These are phyloP conservation scores for Torymus auratus DNA, from an alignment of 2,888 invertebrate species.

Conservation along the genomic window DNA sequence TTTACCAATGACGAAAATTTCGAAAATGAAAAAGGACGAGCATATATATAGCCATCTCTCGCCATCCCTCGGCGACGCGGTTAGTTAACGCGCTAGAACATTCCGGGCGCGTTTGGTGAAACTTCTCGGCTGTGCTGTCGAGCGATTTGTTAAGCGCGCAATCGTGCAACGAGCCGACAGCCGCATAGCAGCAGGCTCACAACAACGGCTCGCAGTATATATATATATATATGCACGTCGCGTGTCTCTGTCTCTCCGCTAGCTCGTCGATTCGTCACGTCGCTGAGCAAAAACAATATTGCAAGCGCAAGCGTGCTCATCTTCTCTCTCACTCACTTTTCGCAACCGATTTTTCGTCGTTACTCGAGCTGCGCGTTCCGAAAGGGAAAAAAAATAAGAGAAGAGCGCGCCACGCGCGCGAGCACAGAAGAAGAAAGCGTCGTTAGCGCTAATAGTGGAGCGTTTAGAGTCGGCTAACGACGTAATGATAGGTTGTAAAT, in stretches of 20 bases:
- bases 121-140: slow-evolving; percentile 59
- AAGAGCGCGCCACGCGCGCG: not conserved
- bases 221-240: slow-evolving; percentile 27
- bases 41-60: no score
- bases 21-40: no score
- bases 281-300: slow-evolving; percentile 47
- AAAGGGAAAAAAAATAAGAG: slow-evolving; percentile 7
- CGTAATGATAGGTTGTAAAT: slow-evolving; percentile 10
- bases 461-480: slow-evolving; percentile 25
- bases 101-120: slow-evolving; percentile 70
- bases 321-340: slow-evolving; percentile 29
- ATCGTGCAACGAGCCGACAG: slow-evolving; percentile 44
- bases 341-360: slow-evolving; percentile 43
- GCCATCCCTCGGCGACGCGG: not conserved
- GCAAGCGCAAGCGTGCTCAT: slow-evolving; percentile 27
- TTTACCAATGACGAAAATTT: no score
- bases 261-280: slow-evolving; percentile 40
- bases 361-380: slow-evolving; percentile 35
- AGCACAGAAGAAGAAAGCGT: slow-evolving; percentile 33
- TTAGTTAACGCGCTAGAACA: slow-evolving; percentile 52
- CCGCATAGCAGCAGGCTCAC: no score
- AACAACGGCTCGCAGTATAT: no score
- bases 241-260: slow-evolving; percentile 20
- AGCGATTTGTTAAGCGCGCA: slow-evolving; percentile 68
- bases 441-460: slow-evolving; percentile 23